Percentiles rank a stretch among this genome's conserved stretches.
These are phyloP conservation scores for Esox niger DNA, from an alignment of 2,113 vertebrate species.

Conservation along the genomic window DNA sequence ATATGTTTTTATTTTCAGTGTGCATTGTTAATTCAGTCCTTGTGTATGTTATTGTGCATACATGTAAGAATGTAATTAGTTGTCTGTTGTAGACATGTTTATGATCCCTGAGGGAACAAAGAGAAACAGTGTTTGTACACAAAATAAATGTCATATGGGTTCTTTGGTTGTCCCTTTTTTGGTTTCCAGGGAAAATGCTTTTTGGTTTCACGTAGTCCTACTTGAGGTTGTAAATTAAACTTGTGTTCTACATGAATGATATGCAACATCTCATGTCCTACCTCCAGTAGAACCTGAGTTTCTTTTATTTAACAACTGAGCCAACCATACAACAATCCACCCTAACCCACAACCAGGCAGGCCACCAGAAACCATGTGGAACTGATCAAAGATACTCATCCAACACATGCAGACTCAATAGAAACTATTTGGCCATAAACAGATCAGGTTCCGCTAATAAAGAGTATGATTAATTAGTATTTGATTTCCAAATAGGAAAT, in stretches of 20 bases:
- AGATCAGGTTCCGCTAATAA: neutral
- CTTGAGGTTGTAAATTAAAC: no score
- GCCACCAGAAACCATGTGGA: constrained; percentile 2
- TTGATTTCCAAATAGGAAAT: constrained; percentile 6
- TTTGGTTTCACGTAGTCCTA: no score
- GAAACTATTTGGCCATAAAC: constrained; percentile 8
- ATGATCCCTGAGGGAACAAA: neutral
- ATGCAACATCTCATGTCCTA: no score
- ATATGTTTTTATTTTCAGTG: constrained; percentile 45
- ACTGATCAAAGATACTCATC: neutral
- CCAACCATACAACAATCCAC: constrained; percentile 1
- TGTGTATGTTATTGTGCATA: constrained; percentile 25
- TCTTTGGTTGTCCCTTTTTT: no score
- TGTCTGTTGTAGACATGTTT: constrained; percentile 7
- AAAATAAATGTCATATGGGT: neutral
- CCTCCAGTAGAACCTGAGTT: no score
- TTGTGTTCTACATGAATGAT: no score
- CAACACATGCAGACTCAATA: constrained; percentile 2
- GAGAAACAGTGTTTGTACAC: neutral
- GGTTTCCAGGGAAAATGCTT: no score
- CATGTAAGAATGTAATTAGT: constrained; percentile 24
- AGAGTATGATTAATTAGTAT: constrained; percentile 16
- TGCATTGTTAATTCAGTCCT: constrained; percentile 28
- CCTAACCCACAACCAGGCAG: neutral
- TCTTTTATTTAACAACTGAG: constrained; percentile 6